Base-by-base conservation (phyloP, 2,113 vertebrate species). In the Cyprinodon tularosa region DNA sequence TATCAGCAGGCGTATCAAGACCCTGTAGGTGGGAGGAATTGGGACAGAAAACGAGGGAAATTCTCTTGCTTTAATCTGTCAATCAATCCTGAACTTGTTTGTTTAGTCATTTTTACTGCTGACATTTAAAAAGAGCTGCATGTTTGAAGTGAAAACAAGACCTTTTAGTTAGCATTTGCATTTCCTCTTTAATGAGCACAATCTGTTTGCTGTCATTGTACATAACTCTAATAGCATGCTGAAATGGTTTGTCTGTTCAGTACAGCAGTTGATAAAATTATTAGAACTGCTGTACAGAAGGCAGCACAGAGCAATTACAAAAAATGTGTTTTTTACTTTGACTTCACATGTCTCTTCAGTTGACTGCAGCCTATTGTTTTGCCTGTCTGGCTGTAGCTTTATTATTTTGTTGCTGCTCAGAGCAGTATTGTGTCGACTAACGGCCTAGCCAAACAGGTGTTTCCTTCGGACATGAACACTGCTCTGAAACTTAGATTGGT, bases 1-100 rank as follows among this genome's bases (percentile, higher is more conserved):
- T 76, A 76, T 82, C 86, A 72, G 45, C 76, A 57, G 66, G 36
- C 40, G 47, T 71, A 20, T 72, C 59, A 66, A 68, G 70, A 70
- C 22, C 69, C 66, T 62, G 8, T 65, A 66, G 53, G 69, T 86
- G 77, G 77, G 78, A 85, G 68, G 76, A 88, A 85, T 36, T 83
- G 77, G 81, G 74, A 63, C 79, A 70, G 72, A 83, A 76, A 78
- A 77, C 62, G 4, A 62, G 80, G 72, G 67, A 74, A 71, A 66
- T 72, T 38, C 38, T 75, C 39, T 61, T 66, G 3, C 78, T 72
- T 84, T 80, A 80, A 86, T 81, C 80, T 36, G 78, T 84, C 85
- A 84, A 17, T 92, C 87, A 87, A 66, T 85, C 74, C 8, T 39
- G 68, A 80, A 66, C 61, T 4, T 75, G 66, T 88, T 88, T 86